Evolutionary conservation across 2,888 invertebrate genomes (phyloP).

Genomic region (Drosophila suboccidentalis): DNA sequence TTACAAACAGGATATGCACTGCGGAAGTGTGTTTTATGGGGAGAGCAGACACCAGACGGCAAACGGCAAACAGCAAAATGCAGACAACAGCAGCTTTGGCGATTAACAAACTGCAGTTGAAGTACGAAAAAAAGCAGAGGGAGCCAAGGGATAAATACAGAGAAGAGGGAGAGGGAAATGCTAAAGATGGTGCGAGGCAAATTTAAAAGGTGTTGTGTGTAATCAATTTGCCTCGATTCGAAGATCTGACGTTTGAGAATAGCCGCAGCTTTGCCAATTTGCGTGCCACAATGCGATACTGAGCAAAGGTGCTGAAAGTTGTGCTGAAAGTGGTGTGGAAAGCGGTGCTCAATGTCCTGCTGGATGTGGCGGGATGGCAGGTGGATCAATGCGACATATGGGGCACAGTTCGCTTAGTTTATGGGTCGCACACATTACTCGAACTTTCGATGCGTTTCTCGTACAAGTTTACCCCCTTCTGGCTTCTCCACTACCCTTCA

Average conservation of each 20-base stretch:
- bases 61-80: constrained; percentile 22
- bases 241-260: constrained; percentile 29
- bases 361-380: too few relatives aligned
- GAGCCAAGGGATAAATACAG: neutral
- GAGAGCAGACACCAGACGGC: constrained; percentile 26
- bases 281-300: constrained; percentile 48
- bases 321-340: neutral
- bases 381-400: constrained; percentile 37
- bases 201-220: constrained; percentile 22
- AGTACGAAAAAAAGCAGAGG: neutral
- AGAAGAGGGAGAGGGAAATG: neutral
- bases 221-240: constrained; percentile 47
- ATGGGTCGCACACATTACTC: constrained; percentile 60
- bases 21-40: constrained; percentile 72
- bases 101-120: constrained; percentile 23
- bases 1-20: constrained; percentile 80
- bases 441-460: constrained; percentile 42
- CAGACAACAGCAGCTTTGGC: constrained; percentile 23
- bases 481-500: neutral
- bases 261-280: constrained; percentile 64
- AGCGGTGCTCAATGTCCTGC: neutral
- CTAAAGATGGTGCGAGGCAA: neutral
- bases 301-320: neutral
- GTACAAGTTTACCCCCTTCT: neutral
- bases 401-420: constrained; percentile 59